Conservation (phyloP, 2,113 vertebrate species). For the Oncorhynchus kisutch region DNA sequence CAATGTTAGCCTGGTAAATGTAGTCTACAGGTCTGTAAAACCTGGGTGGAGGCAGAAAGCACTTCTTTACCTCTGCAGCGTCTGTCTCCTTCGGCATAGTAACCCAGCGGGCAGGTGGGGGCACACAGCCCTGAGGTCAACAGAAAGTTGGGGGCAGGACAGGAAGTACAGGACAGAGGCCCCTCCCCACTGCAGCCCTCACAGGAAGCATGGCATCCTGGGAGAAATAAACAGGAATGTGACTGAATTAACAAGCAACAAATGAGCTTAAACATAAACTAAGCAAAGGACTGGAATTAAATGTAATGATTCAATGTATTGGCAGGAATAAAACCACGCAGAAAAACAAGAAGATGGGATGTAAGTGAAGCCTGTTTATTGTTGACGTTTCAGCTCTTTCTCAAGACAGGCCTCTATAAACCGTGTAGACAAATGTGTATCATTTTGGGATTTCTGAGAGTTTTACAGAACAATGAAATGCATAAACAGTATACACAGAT, state of each 20-base stretch:
- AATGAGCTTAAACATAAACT: neutral
- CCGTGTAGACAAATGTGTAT: no score
- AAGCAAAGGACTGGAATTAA: neutral
- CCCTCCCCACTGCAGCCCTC: slow-evolving; percentile 75
- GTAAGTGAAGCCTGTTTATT: no score
- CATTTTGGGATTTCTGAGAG: no score
- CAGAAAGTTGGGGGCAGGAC: slow-evolving; percentile 68
- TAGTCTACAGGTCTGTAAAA: no score
- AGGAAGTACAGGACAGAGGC: slow-evolving; percentile 81
- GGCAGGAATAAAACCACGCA: neutral
- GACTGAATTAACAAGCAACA: neutral
- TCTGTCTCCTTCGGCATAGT: slow-evolving; percentile 72
- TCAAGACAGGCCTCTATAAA: no score
- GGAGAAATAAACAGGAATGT: slow-evolving; percentile 23
- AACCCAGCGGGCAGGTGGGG: slow-evolving; percentile 74
- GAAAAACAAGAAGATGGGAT: no score
- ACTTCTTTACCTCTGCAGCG: slow-evolving; percentile 81
- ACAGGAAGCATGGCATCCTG: slow-evolving; percentile 89
- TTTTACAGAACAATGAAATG: no score
- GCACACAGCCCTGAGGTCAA: slow-evolving; percentile 76
- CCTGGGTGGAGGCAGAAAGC: neutral
- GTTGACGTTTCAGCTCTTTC: no score
- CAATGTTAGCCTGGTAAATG: no score
- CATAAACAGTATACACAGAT: no score
- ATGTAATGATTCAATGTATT: neutral